Evolutionary conservation across 2,888 invertebrate species (phyloP).

Genomic region (Philhelius pedissequus): DNA sequence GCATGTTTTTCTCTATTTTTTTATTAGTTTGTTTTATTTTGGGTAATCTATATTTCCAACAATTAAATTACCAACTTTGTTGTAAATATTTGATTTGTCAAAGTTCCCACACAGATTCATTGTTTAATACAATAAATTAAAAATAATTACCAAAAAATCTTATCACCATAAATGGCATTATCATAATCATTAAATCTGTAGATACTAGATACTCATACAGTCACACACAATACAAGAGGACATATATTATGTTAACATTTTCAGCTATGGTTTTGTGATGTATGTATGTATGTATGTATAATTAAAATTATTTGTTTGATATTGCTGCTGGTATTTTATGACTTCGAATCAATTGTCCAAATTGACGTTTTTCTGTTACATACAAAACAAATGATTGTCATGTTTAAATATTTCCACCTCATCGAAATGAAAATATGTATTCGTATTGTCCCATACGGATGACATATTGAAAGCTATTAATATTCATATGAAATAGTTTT

Average conservation of each 20-base stretch:
- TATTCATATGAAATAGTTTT: not conserved
- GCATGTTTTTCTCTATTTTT: not conserved
- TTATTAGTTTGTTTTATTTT: not conserved
- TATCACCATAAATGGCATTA: not conserved
- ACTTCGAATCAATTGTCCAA: no score
- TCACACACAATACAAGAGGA: no score
- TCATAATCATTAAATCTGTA: not conserved
- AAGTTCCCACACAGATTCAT: not conserved
- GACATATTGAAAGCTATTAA: no score
- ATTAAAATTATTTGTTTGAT: not conserved
- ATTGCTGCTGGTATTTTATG: not conserved
- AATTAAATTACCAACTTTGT: no score
- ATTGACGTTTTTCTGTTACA: no score
- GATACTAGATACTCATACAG: no score
- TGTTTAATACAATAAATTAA: not conserved
- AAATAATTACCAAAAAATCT: not conserved
- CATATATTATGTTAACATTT: not conserved
- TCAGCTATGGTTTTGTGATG: not conserved
- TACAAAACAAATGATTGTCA: no score
- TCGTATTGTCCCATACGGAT: no score
- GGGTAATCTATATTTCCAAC: not conserved
- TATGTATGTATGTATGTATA: not conserved
- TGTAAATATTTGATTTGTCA: not conserved
- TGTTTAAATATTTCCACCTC: no score
- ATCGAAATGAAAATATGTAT: no score